Base-by-base conservation (phyloP, 2,797 vertebrate species). In the Takifugu rubripes region DNA sequence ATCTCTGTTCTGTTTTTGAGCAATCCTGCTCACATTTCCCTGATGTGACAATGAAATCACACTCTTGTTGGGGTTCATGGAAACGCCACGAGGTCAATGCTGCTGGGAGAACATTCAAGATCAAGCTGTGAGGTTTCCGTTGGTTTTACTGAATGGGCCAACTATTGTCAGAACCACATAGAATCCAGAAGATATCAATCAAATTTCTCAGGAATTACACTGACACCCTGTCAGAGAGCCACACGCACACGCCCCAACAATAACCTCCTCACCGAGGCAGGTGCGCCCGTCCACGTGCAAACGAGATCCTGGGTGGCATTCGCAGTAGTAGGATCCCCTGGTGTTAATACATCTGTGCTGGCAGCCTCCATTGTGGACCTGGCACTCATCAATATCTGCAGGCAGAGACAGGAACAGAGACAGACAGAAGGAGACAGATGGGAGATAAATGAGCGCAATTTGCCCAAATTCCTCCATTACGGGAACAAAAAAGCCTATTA, bases 281-380 rank as follows among this genome's bases (percentile, higher is more conserved):
- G 96, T 98, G 86, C 94, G 93, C 77, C 92, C 92, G 0, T 99
- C 97, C 0, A 93, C 64, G 8, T 99, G 96, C 62, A 98, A 86
- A 12, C 94, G 93, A 56, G 87, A 96, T 45, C 95, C 94, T 0
- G 87, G 80, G 59, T 80, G 85, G 87, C 97, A 99, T 71, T 94
- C 92, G 0, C 97, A 99, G 74, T 93, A 87, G 73, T 93, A 95
- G 12, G 95, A 96, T 48, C 93, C 93, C 0, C 89, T 87, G 21
- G 93, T 97, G 89, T 99, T 98, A 76, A 98, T 82, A 56, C 96
- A 99, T 26, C 84, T 88, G 70, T 99, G 94, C 81, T 99, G 97
- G 88, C 97, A 99, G 87, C 96, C 97, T 4, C 97, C 97, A 0
- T 98, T 99, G 81, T 93, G 94, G 14, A 92, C 86, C 67, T 88